Base-by-base conservation (phyloP, 2,113 vertebrate genomes). In the Cephalophus harveyi region DNA sequence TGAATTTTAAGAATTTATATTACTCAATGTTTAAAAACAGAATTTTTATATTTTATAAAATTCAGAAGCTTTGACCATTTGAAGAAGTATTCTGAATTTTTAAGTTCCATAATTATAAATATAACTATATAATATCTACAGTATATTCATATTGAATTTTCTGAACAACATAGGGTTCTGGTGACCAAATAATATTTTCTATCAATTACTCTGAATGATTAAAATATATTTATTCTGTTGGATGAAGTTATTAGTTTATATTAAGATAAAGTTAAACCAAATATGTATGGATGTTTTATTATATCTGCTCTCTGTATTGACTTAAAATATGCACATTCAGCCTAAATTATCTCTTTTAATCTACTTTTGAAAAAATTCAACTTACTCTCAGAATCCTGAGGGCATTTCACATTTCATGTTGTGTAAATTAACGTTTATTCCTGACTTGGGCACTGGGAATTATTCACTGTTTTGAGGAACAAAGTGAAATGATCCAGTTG, bases 31-130 rank as follows among this genome's bases (percentile, higher is more conserved):
- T 83, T 43, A 62, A 46, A 74, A 95, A 84, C 46, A 48, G 13
- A 84, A 85, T 64, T 82, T 89, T 86, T 13, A 48, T 71, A 74
- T 81, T 97, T 96, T 59, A 82, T 87, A 59, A 50, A 95, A 50
- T 57, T 76, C 13, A 89, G 21, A 81, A 74, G 33, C 3, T 15
- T 74, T 92, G 46, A 54, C 25, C 25, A 55, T 89, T n/a, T 64
- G 13, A 33, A 64, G 43, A 84, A 64, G 21, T 74, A 81, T 88
- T 88, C 55, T 67, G 16, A 84, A 23, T 55, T 92, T 91, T 92
- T n/a, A 40, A 91, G 43, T 54, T 85, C 60, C 46, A 85, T 59
- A 92, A 78, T 71, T 46, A 55, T 30, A 92, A 87, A 59, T 83
- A 71, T 40, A 67, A 94, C 52, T 54, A 30, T 40, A 40, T 40